These are phyloP conservation scores for Oscheius myriophilus DNA, from an alignment of 2,888 invertebrate species.

Conservation along the genomic window DNA sequence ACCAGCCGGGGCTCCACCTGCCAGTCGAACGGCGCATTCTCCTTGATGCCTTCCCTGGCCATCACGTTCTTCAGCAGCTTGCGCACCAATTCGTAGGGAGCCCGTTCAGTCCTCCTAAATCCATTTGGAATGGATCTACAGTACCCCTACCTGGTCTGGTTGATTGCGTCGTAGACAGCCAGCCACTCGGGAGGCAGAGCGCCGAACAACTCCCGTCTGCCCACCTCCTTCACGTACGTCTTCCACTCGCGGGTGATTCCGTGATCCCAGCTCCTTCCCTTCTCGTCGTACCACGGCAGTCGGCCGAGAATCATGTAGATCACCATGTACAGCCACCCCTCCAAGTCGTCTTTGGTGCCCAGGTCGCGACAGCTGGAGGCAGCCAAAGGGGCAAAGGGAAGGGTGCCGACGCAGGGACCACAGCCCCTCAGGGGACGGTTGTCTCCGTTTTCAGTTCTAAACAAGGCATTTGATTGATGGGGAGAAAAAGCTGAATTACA, in stretches of 20 bases:
- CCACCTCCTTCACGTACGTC: constrained; percentile 37
- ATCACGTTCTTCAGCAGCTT: constrained; percentile 43
- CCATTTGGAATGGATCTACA: neutral
- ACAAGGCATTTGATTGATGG: neutral
- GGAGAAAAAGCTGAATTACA: constrained; percentile 22
- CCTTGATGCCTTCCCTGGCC: constrained; percentile 42
- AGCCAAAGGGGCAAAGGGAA: neutral
- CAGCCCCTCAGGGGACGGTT: neutral
- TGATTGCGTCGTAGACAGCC: constrained; percentile 50
- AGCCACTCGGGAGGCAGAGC: constrained; percentile 45
- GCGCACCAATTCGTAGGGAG: constrained; percentile 48
- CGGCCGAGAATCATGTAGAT: constrained; percentile 20
- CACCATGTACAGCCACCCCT: constrained; percentile 5
- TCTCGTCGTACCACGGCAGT: constrained; percentile 41
- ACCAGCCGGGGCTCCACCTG: constrained; percentile 34
- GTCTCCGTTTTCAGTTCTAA: neutral
- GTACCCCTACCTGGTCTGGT: constrained; percentile 39
- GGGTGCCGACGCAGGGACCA: constrained; percentile 2
- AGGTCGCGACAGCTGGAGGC: neutral
- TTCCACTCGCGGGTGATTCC: constrained; percentile 44
- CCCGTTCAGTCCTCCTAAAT: constrained; percentile 43
- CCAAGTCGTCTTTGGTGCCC: neutral
- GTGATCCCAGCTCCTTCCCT: constrained; percentile 2
- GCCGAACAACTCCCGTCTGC: constrained; percentile 46
- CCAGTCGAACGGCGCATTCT: constrained; percentile 57